phyloP scores from a whole-genome alignment of 2,113 vertebrate species.

The Brachirus orientalis region DNA sequence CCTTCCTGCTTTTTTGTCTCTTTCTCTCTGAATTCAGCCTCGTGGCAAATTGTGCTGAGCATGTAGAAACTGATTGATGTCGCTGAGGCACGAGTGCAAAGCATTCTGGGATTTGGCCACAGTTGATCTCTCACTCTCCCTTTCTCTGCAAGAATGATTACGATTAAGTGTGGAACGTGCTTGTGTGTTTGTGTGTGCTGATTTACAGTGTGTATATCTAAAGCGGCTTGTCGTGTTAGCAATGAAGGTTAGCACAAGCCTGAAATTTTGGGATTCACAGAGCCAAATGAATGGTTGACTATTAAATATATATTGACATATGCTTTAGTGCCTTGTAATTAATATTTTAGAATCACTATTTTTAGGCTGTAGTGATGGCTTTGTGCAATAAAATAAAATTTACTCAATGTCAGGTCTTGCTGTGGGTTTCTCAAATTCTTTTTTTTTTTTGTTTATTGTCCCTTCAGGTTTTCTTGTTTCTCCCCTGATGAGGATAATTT shows the following conservation, averaged over 20 bases:
- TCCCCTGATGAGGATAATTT: slow-evolving; percentile 80
- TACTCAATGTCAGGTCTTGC: background rate
- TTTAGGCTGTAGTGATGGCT: background rate
- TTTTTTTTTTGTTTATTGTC: slow-evolving; percentile 38
- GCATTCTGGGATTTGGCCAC: slow-evolving; percentile 74
- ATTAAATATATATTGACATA: background rate
- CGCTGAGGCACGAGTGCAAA: slow-evolving; percentile 55
- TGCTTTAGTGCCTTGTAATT: background rate
- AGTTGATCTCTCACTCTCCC: slow-evolving; percentile 64
- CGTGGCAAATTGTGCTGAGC: slow-evolving; percentile 65
- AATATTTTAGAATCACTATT: background rate
- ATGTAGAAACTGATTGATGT: slow-evolving; percentile 66
- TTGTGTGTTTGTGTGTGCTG: slow-evolving; percentile 21
- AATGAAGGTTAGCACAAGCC: slow-evolving; percentile 16
- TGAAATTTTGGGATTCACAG: background rate
- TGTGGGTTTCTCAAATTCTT: background rate
- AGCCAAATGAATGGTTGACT: background rate
- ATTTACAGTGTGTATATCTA: slow-evolving; percentile 42
- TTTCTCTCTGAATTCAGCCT: slow-evolving; percentile 49
- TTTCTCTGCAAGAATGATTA: slow-evolving; percentile 63
- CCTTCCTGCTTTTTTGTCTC: slow-evolving; percentile 21
- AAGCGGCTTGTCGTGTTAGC: slow-evolving; percentile 34
- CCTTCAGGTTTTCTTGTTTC: slow-evolving; percentile 21
- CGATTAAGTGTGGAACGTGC: slow-evolving; percentile 45
- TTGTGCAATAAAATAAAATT: background rate